A percentile compares a stretch with the other conserved stretches of the same genome.
phyloP scores from a whole-genome alignment of 2,113 vertebrate species.

The Ictidomys tridecemlineatus region DNA sequence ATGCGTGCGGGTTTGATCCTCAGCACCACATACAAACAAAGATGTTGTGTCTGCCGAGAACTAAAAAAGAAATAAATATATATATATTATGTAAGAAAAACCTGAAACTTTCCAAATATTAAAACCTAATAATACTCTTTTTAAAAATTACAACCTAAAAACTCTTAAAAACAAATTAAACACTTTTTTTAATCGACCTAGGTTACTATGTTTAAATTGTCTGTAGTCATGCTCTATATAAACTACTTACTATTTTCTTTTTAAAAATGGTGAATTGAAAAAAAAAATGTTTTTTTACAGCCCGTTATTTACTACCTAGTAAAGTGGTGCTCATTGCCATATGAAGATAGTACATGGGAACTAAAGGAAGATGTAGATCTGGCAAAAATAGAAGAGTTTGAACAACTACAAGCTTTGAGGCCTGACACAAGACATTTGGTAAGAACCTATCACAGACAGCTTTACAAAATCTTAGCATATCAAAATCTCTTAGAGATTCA shows the following conservation, averaged over 20 bases:
- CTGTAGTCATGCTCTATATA: neutral
- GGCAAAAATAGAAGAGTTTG: constrained; percentile 99
- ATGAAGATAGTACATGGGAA: constrained; percentile 99
- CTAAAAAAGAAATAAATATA: too few species aligned
- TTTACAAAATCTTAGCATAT: neutral
- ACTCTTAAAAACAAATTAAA: neutral
- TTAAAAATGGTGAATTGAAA: constrained; percentile 58
- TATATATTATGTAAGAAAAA: constrained; percentile 13
- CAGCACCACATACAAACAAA: too few species aligned
- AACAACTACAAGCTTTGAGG: constrained; percentile 95
- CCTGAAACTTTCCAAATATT: neutral
- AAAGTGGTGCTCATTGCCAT: constrained; percentile 99
- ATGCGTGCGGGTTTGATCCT: too few species aligned
- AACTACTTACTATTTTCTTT: neutral
- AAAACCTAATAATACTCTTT: neutral
- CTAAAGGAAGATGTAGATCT: constrained; percentile 98
- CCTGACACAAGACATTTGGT: constrained; percentile 95
- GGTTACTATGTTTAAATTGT: neutral
- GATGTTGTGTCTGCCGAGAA: too few species aligned
- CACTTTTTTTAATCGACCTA: neutral
- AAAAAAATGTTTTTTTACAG: constrained; percentile 87
- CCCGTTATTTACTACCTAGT: constrained; percentile 99
- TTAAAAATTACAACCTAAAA: constrained; percentile 23
- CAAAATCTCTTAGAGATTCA: neutral
- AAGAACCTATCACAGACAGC: constrained; percentile 80